Evolutionary conservation across 2,797 vertebrate species (phyloP), one percentile per base, ranked within the genome.

Genomic region (Tragopan temminckii): DNA sequence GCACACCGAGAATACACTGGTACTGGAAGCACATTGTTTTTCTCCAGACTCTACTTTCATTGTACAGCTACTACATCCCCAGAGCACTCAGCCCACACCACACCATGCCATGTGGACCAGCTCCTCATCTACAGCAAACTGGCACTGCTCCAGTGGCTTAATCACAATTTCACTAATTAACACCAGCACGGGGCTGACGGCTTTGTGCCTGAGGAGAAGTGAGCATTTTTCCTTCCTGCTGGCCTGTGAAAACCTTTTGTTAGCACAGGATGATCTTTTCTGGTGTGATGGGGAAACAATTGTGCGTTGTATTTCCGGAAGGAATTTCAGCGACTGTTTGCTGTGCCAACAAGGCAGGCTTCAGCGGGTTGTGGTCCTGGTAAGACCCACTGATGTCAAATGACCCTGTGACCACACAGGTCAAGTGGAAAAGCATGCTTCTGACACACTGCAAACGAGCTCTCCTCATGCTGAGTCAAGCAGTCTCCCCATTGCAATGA

Each of bases 201-300:
- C 66, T 94, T 92, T 94, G 93, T 87, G 91, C 92, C 93, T 69
- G 88, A 90, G 76, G 81, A 79, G 70, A 92, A 21, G 62, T 2
- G 64, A 90, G 62, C 20, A 2, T 68, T 90, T 91, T 94, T 83
- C 88, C 88, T 89, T 90, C 81, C 92, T 94, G 79, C 88, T 94
- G 92, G 93, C 88, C 81, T 63, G 58, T 80, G 78, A 96, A 69
- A 93, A 92, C 90, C 86, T 94, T 85, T 82, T 95, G 89, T 70
- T 94, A 90, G 82, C 85, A 76, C 15, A 53, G 70, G 59, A 81
- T 78, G 82, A 66, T 90, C 82, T 85, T 63, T 86, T 48, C 72
- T 74, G 77, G 59, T 16, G 69, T 5, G 50, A 71, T 1, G 66
- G 42, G 36, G 74, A 29, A 74, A 29, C 66, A 71, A 69, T 52